phyloP scores from a whole-genome alignment of 1,140 invertebrate species.

The Doryteuthis pealeii region DNA sequence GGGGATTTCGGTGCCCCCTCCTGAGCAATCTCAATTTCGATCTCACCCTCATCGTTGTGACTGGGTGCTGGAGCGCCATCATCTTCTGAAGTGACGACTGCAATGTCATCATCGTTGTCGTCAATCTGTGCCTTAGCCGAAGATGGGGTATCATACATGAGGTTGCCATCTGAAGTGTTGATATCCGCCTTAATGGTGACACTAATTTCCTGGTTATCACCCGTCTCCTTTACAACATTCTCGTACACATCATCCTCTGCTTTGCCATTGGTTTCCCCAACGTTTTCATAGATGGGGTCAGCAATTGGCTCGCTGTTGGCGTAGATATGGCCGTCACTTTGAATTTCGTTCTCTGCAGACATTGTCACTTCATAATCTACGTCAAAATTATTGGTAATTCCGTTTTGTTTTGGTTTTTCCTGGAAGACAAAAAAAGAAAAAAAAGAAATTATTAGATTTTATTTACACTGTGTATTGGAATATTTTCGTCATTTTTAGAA shows the following conservation, averaged over 20 bases:
- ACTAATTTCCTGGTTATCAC: background rate
- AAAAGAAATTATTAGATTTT: no score
- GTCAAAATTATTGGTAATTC: conserved; percentile 3
- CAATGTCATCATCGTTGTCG: background rate
- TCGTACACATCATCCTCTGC: background rate
- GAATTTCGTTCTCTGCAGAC: background rate
- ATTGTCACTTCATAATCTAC: conserved; percentile 7
- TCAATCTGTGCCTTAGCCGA: background rate
- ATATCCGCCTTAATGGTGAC: conserved; percentile 3
- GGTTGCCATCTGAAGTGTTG: background rate
- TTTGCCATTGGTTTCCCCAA: background rate
- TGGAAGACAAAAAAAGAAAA: conserved; percentile 8
- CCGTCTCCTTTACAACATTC: background rate
- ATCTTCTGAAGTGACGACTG: background rate
- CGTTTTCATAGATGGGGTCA: conserved; percentile 7
- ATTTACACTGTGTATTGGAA: no score
- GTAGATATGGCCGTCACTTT: background rate
- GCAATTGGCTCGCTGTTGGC: background rate
- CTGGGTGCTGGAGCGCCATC: background rate
- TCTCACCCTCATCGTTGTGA: background rate
- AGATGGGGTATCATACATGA: background rate
- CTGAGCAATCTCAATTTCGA: background rate
- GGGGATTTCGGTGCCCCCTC: background rate
- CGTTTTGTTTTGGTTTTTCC: conserved; percentile 11
- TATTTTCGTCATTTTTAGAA: no score